These are phyloP conservation scores for Ardeotis arabs DNA, from an alignment of 2,113 vertebrate genomes.

Conservation along the genomic window DNA sequence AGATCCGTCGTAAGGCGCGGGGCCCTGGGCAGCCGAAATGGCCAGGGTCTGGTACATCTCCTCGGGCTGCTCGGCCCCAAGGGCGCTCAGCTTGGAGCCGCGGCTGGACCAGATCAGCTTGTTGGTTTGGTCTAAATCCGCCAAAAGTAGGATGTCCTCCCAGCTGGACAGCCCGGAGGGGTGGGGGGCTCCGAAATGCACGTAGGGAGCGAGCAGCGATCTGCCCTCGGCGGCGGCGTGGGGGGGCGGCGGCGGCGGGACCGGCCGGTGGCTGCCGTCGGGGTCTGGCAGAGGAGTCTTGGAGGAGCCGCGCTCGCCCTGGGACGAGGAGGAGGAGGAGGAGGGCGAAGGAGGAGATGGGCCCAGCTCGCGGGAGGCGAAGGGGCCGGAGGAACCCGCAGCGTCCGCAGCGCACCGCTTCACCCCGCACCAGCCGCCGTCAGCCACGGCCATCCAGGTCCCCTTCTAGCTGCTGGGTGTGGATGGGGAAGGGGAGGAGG, in stretches of 20 bases:
- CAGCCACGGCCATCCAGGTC: slow-evolving; percentile 97
- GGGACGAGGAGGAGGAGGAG: slow-evolving; percentile 64
- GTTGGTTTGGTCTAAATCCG: slow-evolving; percentile 91
- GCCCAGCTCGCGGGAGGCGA: slow-evolving; percentile 78
- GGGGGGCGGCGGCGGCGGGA: not conserved
- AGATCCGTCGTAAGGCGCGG: slow-evolving; percentile 87
- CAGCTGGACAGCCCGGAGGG: slow-evolving; percentile 73
- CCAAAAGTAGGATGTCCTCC: slow-evolving; percentile 92
- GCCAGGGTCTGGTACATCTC: slow-evolving; percentile 98
- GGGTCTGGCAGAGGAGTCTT: slow-evolving; percentile 58
- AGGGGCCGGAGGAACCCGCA: slow-evolving; percentile 78
- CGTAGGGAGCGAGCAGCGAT: slow-evolving; percentile 71
- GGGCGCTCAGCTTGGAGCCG: slow-evolving; percentile 85
- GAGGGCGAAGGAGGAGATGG: slow-evolving; percentile 75
- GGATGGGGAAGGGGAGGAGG: slow-evolving; percentile 1
- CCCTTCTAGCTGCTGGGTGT: slow-evolving; percentile 55
- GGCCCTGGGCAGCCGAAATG: slow-evolving; percentile 86
- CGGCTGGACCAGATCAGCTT: slow-evolving; percentile 91
- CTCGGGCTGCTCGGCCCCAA: slow-evolving; percentile 74
- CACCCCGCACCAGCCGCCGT: slow-evolving; percentile 92
- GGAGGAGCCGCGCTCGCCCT: slow-evolving; percentile 61
- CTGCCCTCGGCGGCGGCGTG: slow-evolving; percentile 38
- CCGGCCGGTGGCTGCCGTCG: slow-evolving; percentile 52
- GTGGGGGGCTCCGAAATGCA: slow-evolving; percentile 82
- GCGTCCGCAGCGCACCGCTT: slow-evolving; percentile 88